phyloP scores from a whole-genome alignment of 2,113 vertebrate genomes.

The Castor canadensis region DNA sequence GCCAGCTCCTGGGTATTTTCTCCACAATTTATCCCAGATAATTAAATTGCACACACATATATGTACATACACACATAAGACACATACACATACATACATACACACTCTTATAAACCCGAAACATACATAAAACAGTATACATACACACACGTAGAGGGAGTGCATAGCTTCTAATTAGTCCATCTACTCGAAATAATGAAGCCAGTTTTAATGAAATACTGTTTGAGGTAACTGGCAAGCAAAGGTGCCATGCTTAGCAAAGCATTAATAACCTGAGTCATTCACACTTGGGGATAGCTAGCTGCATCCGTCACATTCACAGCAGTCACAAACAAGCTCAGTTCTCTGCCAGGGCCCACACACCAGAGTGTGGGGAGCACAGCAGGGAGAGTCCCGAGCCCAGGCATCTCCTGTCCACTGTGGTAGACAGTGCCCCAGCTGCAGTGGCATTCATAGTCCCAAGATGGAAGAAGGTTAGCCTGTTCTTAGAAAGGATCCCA shows the following conservation, averaged over 20 bases:
- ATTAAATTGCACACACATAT: conserved; percentile 43
- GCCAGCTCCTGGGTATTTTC: background rate
- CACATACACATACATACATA: background rate
- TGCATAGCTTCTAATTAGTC: conserved; percentile 58
- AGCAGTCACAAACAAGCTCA: background rate
- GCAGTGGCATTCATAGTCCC: accelerated
- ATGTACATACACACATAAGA: background rate
- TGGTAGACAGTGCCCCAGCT: background rate
- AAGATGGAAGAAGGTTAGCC: background rate
- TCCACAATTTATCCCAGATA: conserved; percentile 47
- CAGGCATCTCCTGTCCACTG: background rate
- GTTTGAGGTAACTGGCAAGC: conserved; percentile 52
- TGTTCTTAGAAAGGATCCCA: background rate
- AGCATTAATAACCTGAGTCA: conserved; percentile 35
- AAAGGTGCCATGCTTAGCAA: background rate
- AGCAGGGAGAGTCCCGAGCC: background rate
- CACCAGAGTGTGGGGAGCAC: background rate
- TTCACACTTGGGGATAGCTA: background rate
- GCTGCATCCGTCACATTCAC: background rate
- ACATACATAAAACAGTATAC: background rate
- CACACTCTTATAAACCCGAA: background rate
- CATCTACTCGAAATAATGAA: conserved; percentile 70
- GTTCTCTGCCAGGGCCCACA: background rate
- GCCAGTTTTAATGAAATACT: conserved; percentile 63
- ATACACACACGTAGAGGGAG: conserved; percentile 1